Conservation (phyloP, 2,888 invertebrate species). For the Rhagonycha fulva region DNA sequence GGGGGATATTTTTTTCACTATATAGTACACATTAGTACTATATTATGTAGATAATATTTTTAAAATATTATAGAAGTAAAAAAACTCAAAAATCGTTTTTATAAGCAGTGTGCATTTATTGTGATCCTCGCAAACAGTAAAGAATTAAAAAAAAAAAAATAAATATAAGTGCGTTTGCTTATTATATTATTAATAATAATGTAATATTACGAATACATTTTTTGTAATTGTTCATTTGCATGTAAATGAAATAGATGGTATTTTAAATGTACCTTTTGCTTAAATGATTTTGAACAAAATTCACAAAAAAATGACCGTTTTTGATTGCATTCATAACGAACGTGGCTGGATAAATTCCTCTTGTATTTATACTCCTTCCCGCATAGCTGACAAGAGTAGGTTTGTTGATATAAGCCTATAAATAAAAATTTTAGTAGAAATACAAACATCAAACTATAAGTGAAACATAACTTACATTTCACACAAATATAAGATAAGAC, state of each 20-base stretch:
- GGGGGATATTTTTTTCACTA: no score
- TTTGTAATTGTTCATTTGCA: background rate
- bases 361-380: constrained; percentile 74
- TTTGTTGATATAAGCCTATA: background rate
- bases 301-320: constrained; percentile 52
- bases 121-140: background rate
- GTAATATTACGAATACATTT: background rate
- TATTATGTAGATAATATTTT: no score
- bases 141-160: background rate
- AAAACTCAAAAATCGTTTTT: no score
- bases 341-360: constrained; percentile 70
- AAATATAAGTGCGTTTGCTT: background rate
- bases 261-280: constrained; percentile 51
- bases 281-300: constrained; percentile 49
- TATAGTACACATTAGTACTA: no score
- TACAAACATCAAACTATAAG: background rate
- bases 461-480: background rate
- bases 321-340: constrained; percentile 54
- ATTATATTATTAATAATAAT: no score
- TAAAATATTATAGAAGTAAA: no score
- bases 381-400: constrained; percentile 44
- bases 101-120: no score
- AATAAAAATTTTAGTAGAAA: constrained; percentile 10
- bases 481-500: background rate
- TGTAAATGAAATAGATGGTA: constrained; percentile 49